phyloP scores from a whole-genome alignment of 2,888 invertebrate species.

The Hemithea aestivaria region DNA sequence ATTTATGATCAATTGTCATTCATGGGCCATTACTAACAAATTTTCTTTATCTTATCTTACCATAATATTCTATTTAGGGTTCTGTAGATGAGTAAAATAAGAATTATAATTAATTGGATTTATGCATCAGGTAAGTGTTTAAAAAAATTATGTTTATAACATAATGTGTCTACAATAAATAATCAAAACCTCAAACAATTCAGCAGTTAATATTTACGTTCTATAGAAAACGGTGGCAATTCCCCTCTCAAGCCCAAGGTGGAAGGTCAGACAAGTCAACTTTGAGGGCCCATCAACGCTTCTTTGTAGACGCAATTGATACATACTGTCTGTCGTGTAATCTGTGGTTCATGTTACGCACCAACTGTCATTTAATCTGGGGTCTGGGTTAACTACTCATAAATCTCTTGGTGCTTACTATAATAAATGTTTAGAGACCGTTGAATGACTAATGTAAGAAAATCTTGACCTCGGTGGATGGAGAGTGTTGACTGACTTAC shows the following conservation, averaged over 20 bases:
- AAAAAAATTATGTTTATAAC: too few relatives aligned
- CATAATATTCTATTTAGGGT: too few relatives aligned
- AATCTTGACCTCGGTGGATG: slow-evolving; percentile 18
- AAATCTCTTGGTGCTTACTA: slow-evolving; percentile 19
- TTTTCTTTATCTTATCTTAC: too few relatives aligned
- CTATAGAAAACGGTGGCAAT: slow-evolving; percentile 24
- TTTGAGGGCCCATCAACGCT: slow-evolving; percentile 51
- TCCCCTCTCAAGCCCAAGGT: slow-evolving; percentile 25
- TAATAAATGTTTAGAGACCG: slow-evolving; percentile 14
- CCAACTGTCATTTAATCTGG: slow-evolving; percentile 15
- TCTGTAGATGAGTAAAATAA: too few relatives aligned
- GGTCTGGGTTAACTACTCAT: slow-evolving; percentile 51
- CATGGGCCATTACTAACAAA: too few relatives aligned
- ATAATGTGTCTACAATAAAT: too few relatives aligned
- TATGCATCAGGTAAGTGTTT: too few relatives aligned
- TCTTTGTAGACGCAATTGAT: slow-evolving; percentile 54
- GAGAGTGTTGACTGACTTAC: slow-evolving; percentile 14
- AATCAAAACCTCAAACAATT: too few relatives aligned
- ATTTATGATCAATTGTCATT: too few relatives aligned
- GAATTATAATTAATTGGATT: too few relatives aligned
- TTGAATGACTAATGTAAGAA: slow-evolving; percentile 20
- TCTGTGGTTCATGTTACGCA: slow-evolving; percentile 9
- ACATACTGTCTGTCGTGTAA: slow-evolving; percentile 17
- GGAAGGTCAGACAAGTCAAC: slow-evolving; percentile 44
- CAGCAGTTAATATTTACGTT: slow-evolving; percentile 9